Percentiles rank a stretch among this genome's conserved stretches.
phyloP scores from a whole-genome alignment of 2,888 invertebrate species.

The Thalpophila matura region DNA sequence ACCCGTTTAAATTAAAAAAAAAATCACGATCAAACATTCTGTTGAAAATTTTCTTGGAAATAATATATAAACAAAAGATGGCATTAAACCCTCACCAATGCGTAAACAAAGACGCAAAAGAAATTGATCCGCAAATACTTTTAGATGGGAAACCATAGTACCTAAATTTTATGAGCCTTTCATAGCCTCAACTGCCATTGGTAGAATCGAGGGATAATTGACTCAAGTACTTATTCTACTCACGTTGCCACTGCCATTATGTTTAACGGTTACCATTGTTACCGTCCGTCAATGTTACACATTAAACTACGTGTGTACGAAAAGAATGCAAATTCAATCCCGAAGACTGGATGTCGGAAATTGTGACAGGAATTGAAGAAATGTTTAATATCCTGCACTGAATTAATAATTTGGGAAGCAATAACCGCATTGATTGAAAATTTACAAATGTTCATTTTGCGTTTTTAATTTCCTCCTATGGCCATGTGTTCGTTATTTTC shows the following conservation, averaged over 20 bases:
- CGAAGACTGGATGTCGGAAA: conserved; percentile 14
- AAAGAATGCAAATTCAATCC: conserved; percentile 22
- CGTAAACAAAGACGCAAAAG: conserved; percentile 42
- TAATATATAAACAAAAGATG: conserved; percentile 30
- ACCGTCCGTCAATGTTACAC: conserved; percentile 38
- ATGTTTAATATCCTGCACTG: conserved; percentile 50
- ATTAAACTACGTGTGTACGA: conserved; percentile 12
- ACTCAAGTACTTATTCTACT: conserved; percentile 38
- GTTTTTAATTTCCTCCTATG: conserved; percentile 31
- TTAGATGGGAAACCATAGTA: conserved; percentile 37
- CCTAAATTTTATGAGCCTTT: conserved; percentile 42
- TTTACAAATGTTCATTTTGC: neutral
- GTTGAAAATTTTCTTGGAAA: too few species aligned
- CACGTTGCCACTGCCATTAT: conserved; percentile 53
- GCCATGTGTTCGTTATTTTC: neutral
- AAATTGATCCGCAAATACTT: conserved; percentile 45
- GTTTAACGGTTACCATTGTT: conserved; percentile 59
- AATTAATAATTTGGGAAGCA: conserved; percentile 25
- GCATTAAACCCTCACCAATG: conserved; percentile 38
- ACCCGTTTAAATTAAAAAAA: too few species aligned
- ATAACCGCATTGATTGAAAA: conserved; percentile 10
- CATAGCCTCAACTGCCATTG: conserved; percentile 17
- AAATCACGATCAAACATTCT: too few species aligned
- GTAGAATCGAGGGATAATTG: conserved; percentile 32
- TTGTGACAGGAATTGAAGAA: conserved; percentile 25